These are phyloP conservation scores for Invenusta paracnida DNA, from an alignment of 2,888 invertebrate genomes.

Conservation along the genomic window DNA sequence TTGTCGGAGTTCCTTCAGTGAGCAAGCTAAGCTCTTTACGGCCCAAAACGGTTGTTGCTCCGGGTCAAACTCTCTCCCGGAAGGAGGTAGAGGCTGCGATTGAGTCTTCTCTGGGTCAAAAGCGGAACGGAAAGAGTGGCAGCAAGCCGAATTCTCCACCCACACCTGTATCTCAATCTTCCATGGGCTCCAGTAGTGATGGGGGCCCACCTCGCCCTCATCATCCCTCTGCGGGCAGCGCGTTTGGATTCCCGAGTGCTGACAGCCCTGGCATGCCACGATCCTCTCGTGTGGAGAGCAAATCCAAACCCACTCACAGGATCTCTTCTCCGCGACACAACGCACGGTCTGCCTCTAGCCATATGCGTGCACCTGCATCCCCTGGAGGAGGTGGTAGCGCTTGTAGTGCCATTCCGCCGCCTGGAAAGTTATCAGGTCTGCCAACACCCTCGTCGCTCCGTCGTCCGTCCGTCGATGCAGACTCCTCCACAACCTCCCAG, in stretches of 20 bases:
- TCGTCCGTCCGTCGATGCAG: not conserved
- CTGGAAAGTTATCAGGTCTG: not conserved
- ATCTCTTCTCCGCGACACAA: constrained; percentile 17
- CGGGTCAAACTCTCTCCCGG: not conserved
- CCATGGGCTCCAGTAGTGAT: not conserved
- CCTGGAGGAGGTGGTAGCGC: not conserved
- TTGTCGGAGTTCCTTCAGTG: no score
- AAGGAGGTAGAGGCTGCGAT: not conserved
- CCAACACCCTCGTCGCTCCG: not conserved
- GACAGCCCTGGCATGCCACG: not conserved
- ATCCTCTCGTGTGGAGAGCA: not conserved
- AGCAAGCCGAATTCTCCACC: not conserved
- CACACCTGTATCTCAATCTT: not conserved
- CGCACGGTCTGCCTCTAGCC: not conserved
- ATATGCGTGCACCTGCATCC: not conserved
- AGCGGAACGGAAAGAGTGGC: not conserved
- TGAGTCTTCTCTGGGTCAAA: not conserved
- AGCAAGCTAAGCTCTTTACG: not conserved
- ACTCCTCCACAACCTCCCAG: not conserved
- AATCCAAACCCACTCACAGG: not conserved
- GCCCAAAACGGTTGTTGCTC: not conserved
- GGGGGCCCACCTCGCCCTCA: not conserved
- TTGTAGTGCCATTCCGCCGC: not conserved
- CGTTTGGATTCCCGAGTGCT: not conserved
- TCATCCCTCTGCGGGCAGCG: not conserved